phyloP scores from a whole-genome alignment of 2,888 invertebrate species.

The Apomyelois bistriatella region DNA sequence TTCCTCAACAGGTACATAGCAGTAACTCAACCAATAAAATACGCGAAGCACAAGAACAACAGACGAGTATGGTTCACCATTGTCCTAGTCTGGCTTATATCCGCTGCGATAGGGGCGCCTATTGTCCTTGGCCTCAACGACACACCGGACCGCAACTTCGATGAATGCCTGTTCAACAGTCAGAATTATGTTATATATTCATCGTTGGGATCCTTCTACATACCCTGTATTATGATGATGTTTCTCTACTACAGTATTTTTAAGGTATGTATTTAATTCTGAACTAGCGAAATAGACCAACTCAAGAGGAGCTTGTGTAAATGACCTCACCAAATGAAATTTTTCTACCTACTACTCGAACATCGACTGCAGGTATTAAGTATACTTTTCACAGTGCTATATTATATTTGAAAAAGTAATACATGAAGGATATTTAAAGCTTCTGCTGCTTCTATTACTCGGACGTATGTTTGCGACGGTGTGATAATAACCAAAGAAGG shows the following conservation, averaged over 20 bases:
- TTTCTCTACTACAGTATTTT: slow-evolving; percentile 98
- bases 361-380: too few species aligned
- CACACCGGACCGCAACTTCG: slow-evolving; percentile 89
- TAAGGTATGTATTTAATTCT: slow-evolving; percentile 82
- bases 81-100: slow-evolving; percentile 95
- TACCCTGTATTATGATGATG: slow-evolving; percentile 99
- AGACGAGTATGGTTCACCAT: slow-evolving; percentile 96
- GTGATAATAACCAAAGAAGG: too few species aligned
- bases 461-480: too few species aligned
- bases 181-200: slow-evolving; percentile 99
- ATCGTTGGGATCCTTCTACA: slow-evolving; percentile 98
- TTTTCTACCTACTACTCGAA: too few species aligned
- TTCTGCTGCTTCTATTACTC: too few species aligned
- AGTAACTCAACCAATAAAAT: slow-evolving; percentile 99
- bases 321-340: too few species aligned
- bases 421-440: too few species aligned
- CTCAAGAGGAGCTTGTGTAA: too few species aligned
- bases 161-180: slow-evolving; percentile 97
- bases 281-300: too few species aligned
- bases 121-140: slow-evolving; percentile 98
- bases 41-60: slow-evolving; percentile 98
- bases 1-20: slow-evolving; percentile 92
- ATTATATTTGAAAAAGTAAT: too few species aligned
- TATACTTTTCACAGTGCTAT: too few species aligned
- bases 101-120: slow-evolving; percentile 95